Conservation (phyloP, 1,140 invertebrate species). For the Anastrepha obliqua region DNA sequence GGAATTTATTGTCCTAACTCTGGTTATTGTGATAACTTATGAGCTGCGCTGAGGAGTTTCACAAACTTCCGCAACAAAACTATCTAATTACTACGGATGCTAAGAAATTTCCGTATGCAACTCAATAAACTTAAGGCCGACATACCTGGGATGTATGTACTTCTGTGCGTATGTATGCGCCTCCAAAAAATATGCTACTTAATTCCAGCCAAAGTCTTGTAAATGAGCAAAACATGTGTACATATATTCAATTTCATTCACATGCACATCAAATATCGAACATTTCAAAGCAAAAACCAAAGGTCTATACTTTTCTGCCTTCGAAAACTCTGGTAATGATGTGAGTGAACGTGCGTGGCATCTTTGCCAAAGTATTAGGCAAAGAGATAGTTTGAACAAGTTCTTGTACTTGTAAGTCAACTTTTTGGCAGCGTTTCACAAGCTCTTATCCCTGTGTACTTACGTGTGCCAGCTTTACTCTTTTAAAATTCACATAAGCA, state of each 20-base stretch:
- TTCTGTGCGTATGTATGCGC: not conserved
- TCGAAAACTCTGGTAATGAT: not conserved
- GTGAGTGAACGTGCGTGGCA: constrained; percentile 7
- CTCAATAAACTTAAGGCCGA: too few relatives aligned
- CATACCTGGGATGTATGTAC: too few relatives aligned
- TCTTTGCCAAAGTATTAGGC: not conserved
- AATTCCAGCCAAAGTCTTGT: not conserved
- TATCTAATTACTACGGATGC: too few relatives aligned
- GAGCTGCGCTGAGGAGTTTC: too few relatives aligned
- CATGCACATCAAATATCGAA: too few relatives aligned
- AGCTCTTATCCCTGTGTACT: not conserved
- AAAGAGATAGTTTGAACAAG: not conserved
- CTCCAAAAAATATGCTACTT: not conserved
- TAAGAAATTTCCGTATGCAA: too few relatives aligned
- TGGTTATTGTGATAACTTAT: too few relatives aligned
- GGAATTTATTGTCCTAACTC: too few relatives aligned
- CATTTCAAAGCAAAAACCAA: too few relatives aligned
- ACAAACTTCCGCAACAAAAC: too few relatives aligned
- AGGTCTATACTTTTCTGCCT: not conserved
- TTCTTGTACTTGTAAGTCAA: not conserved
- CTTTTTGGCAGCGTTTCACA: not conserved
- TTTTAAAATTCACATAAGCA: constrained; percentile 15
- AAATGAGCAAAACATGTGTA: not conserved
- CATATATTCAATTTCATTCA: not conserved
- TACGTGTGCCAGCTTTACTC: not conserved